Evolutionary conservation across 1,140 invertebrate species (phyloP).

Genomic region (Trinorchestia longiramus): DNA sequence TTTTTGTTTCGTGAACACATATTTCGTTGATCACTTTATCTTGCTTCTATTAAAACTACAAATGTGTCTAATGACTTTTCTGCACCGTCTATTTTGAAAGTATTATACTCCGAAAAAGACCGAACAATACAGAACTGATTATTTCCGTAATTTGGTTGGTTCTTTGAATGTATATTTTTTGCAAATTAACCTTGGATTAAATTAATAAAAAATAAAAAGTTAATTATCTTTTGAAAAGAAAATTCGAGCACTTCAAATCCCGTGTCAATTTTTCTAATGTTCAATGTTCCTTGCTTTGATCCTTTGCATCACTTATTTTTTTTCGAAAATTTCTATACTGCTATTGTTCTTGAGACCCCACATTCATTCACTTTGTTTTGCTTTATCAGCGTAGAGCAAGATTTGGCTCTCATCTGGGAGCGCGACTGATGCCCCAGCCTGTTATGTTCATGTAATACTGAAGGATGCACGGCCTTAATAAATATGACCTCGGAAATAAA

Average conservation of each 20-base stretch:
- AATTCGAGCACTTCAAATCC: background rate
- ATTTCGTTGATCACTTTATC: no score
- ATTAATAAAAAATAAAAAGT: no score
- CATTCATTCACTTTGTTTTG: background rate
- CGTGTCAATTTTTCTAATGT: background rate
- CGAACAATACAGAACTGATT: no score
- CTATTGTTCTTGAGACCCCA: background rate
- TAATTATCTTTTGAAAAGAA: background rate
- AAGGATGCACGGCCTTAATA: background rate
- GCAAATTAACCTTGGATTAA: no score
- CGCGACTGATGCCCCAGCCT: background rate
- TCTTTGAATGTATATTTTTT: no score
- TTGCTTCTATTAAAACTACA: no score
- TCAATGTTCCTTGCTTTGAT: background rate
- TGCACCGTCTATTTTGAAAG: no score
- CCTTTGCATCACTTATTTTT: background rate
- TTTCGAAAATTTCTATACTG: background rate
- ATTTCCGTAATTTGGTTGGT: no score
- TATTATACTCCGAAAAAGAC: no score
- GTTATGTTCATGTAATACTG: slow-evolving; percentile 9
- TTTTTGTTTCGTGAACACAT: no score
- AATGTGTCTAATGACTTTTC: no score
- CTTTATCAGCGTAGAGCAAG: background rate
- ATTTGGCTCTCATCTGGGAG: background rate
- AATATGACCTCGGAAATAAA: background rate